Evolutionary conservation across 2,797 vertebrate species (phyloP).

Genomic region (Anolis apletophallus): DNA sequence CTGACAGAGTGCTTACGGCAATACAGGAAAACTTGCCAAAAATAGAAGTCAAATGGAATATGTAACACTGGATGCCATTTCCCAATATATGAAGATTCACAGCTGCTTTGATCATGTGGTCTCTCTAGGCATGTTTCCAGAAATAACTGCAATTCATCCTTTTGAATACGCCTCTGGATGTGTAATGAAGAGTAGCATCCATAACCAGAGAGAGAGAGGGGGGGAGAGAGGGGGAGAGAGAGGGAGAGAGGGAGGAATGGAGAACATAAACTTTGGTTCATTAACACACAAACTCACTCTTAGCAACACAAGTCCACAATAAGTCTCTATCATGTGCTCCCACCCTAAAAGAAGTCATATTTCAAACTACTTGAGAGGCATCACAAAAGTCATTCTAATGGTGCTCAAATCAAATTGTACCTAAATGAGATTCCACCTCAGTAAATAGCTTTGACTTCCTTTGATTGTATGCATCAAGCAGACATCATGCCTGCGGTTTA

Average conservation of each 20-base stretch:
- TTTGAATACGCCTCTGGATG: neutral
- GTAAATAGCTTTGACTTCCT: neutral
- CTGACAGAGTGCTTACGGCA: neutral
- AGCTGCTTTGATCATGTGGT: neutral
- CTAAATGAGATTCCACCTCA: neutral
- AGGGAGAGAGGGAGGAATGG: too few relatives aligned
- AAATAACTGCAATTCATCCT: neutral
- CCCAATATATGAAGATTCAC: neutral
- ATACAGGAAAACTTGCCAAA: too few relatives aligned
- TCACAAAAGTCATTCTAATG: neutral
- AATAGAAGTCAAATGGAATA: neutral
- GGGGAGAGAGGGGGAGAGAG: neutral
- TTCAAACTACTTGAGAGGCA: neutral
- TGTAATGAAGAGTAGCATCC: neutral
- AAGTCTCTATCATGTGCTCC: neutral
- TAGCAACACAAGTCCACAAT: neutral
- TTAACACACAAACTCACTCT: neutral
- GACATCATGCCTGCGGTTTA: neutral
- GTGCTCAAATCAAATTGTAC: neutral
- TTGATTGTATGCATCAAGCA: constrained; percentile 1
- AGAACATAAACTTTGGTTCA: neutral
- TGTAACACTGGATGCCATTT: neutral
- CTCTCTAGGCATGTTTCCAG: neutral
- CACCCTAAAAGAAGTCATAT: neutral
- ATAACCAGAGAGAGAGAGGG: neutral